Conservation (phyloP, 2,888 invertebrate species). For the Crepidodera aurea region DNA sequence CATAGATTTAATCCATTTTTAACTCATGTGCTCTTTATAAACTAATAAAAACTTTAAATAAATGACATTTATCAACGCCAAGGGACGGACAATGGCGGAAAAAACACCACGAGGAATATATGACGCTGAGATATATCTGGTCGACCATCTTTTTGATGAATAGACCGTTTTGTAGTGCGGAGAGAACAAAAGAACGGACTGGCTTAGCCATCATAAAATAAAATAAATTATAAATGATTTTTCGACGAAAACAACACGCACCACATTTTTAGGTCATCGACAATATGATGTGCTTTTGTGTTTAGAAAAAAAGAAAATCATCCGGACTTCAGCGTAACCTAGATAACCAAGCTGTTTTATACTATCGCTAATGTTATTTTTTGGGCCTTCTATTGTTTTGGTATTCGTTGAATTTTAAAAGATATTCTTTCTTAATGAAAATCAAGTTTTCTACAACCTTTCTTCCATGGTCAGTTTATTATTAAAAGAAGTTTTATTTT, state of each 20-base stretch:
- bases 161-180: conserved; percentile 22
- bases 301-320: not conserved
- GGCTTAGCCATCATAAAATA: conserved; percentile 25
- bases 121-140: conserved; percentile 22
- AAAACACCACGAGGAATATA: conserved; percentile 20
- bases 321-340: not conserved
- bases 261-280: conserved; percentile 23
- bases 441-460: too few relatives aligned
- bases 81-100: conserved; percentile 11
- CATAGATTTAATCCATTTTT: conserved; percentile 35
- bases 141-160: conserved; percentile 25
- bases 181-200: conserved; percentile 19
- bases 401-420: too few relatives aligned
- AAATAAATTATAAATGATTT: conserved; percentile 28
- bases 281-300: conserved; percentile 15
- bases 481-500: too few relatives aligned
- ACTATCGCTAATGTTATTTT: too few relatives aligned
- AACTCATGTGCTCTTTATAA: conserved; percentile 35
- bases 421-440: too few relatives aligned
- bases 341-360: not conserved
- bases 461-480: too few relatives aligned
- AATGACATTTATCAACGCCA: conserved; percentile 31
- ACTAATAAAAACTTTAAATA: conserved; percentile 35
- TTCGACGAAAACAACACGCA: conserved; percentile 26
- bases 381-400: too few relatives aligned